Evolutionary conservation across 1,140 invertebrate genomes (phyloP).

Genomic region (Zaprionus nigranus): DNA sequence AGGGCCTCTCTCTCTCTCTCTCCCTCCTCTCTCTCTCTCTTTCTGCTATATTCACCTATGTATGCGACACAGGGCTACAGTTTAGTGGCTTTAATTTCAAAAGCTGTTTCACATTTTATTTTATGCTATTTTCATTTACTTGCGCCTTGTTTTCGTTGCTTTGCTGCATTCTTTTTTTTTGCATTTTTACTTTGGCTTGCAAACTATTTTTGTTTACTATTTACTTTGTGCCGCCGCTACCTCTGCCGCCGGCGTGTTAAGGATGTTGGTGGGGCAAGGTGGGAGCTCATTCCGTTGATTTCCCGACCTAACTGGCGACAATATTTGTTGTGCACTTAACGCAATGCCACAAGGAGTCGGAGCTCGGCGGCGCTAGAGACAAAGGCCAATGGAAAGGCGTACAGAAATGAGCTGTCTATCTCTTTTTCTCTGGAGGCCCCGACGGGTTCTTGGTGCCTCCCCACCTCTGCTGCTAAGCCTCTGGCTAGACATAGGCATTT

Average conservation of each 20-base stretch:
- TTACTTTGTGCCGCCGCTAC: slow-evolving; percentile 71
- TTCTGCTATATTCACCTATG: not conserved
- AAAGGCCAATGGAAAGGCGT: slow-evolving; percentile 71
- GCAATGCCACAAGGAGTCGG: slow-evolving; percentile 42
- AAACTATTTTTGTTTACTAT: slow-evolving; percentile 83
- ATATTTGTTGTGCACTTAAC: slow-evolving; percentile 81
- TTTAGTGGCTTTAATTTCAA: slow-evolving; percentile 71
- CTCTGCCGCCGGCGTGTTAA: slow-evolving; percentile 27
- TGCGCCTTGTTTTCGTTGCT: slow-evolving; percentile 19
- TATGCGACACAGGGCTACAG: slow-evolving; percentile 37
- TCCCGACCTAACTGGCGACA: slow-evolving; percentile 81
- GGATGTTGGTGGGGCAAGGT: not conserved
- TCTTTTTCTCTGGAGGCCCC: slow-evolving; percentile 10
- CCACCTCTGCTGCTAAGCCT: slow-evolving; percentile 14
- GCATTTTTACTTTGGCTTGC: slow-evolving; percentile 77
- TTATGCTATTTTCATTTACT: slow-evolving; percentile 78
- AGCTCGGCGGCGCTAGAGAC: slow-evolving; percentile 31
- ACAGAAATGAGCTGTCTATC: slow-evolving; percentile 13
- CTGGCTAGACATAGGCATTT: slow-evolving; percentile 56
- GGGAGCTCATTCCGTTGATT: slow-evolving; percentile 72
- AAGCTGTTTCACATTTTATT: slow-evolving; percentile 69
- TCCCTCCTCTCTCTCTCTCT: too few relatives aligned
- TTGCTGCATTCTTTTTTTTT: slow-evolving; percentile 48
- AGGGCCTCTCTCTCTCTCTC: not conserved
- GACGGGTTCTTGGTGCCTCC: slow-evolving; percentile 1